phyloP scores from a whole-genome alignment of 2,113 vertebrate genomes.

The Microtus oregoni region DNA sequence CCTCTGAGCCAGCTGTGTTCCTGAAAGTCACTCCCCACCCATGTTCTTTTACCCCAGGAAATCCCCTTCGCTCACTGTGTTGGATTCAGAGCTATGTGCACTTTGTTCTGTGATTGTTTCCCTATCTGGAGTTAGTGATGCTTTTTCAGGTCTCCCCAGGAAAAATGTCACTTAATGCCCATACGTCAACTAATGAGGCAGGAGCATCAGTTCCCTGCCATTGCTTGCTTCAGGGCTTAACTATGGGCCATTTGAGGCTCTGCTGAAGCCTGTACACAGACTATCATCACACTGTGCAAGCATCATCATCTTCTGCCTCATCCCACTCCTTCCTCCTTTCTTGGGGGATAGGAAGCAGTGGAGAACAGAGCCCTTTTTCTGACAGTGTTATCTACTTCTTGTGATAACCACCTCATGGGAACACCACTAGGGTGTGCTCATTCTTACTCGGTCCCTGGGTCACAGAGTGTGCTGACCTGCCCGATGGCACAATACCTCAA shows the following conservation, averaged over 20 bases:
- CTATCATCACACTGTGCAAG: too few species aligned
- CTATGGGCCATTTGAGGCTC: background rate
- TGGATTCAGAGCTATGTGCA: background rate
- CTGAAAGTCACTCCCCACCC: background rate
- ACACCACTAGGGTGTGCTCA: accelerated
- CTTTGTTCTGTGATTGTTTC: background rate
- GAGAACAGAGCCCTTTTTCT: background rate
- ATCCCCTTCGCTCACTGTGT: background rate
- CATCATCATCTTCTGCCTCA: background rate
- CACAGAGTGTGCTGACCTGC: background rate
- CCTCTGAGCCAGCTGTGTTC: background rate
- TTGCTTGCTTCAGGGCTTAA: background rate
- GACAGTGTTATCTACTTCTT: background rate
- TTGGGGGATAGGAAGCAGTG: background rate
- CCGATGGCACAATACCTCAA: accelerated
- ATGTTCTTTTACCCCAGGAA: background rate
- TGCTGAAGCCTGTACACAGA: too few species aligned
- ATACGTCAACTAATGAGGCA: too few species aligned
- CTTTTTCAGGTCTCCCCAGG: background rate
- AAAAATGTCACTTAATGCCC: background rate
- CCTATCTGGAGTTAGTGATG: background rate
- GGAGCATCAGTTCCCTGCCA: background rate
- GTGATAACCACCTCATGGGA: accelerated
- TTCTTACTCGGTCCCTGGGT: accelerated
- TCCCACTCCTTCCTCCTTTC: background rate